These are phyloP conservation scores for Danio aesculapii DNA, from an alignment of 2,797 vertebrate genomes.

Conservation along the genomic window DNA sequence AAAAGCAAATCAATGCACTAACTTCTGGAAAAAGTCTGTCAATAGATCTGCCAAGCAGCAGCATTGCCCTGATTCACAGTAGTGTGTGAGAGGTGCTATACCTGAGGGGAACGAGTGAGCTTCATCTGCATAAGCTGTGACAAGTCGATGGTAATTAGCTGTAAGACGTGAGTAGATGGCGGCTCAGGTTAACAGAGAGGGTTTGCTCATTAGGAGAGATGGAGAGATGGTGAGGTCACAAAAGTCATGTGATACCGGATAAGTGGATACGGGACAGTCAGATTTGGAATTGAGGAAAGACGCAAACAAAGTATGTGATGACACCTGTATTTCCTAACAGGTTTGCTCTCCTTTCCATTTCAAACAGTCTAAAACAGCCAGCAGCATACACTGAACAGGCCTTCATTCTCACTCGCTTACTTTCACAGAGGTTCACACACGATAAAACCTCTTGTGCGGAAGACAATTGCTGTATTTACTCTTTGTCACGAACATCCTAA, in stretches of 20 bases:
- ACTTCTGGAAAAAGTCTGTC: constrained; percentile 7
- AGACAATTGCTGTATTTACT: constrained; percentile 57
- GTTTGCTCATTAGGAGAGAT: constrained; percentile 54
- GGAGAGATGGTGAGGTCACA: constrained; percentile 34
- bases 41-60: not conserved
- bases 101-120: constrained; percentile 19
- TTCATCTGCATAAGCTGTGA: constrained; percentile 58
- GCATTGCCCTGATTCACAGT: constrained; percentile 18
- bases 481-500: constrained; percentile 47
- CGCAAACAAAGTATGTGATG: constrained; percentile 17
- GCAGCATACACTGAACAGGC: not conserved
- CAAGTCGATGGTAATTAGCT: constrained; percentile 57
- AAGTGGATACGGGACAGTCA: not conserved
- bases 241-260: constrained; percentile 38
- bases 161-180: constrained; percentile 51
- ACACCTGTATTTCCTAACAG: constrained; percentile 24
- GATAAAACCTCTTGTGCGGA: constrained; percentile 51
- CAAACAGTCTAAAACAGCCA: not conserved
- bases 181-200: constrained; percentile 55
- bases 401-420: constrained; percentile 6
- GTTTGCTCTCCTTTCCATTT: not conserved
- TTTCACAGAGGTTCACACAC: constrained; percentile 37
- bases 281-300: constrained; percentile 13
- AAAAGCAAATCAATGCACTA: not conserved
- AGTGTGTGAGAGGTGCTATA: constrained; percentile 17